A percentile compares a stretch with the other conserved stretches of the same genome.
Conservation (phyloP, 2,888 invertebrate genomes). For the Ptycholaimellus sp. region DNA sequence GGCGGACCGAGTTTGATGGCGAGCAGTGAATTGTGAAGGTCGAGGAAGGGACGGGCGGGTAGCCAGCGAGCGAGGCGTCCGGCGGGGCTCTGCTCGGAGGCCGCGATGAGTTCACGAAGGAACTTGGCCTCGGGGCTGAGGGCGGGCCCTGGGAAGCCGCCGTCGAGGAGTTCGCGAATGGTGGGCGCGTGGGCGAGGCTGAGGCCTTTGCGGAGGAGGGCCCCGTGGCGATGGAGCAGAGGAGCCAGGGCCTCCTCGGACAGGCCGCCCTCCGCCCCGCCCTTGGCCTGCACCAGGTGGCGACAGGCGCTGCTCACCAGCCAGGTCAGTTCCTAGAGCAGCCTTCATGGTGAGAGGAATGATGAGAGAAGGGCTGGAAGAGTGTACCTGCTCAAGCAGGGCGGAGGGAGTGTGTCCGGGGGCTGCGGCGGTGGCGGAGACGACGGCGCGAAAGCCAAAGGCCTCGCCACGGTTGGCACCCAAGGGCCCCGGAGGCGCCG, state of each 20-base stretch:
- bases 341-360: too few relatives aligned
- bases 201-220: constrained; percentile 61
- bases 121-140: constrained; percentile 30
- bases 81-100: constrained; percentile 59
- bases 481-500: too few relatives aligned
- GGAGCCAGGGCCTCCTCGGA: too few relatives aligned
- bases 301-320: constrained; percentile 26
- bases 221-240: constrained; percentile 22
- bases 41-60: constrained; percentile 69
- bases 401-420: neutral
- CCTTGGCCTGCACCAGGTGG: too few relatives aligned
- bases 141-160: constrained; percentile 42
- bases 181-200: constrained; percentile 62
- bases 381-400: neutral
- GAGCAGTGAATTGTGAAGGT: constrained; percentile 47
- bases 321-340: constrained; percentile 21
- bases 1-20: too few relatives aligned
- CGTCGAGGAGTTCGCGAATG: constrained; percentile 60
- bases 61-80: constrained; percentile 80
- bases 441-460: too few relatives aligned
- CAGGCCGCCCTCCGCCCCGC: too few relatives aligned
- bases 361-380: too few relatives aligned
- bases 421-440: neutral
- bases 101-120: constrained; percentile 57
- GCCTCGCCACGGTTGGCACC: too few relatives aligned